phyloP scores from a whole-genome alignment of 2,113 vertebrate species.

The Lagopus leucura region DNA sequence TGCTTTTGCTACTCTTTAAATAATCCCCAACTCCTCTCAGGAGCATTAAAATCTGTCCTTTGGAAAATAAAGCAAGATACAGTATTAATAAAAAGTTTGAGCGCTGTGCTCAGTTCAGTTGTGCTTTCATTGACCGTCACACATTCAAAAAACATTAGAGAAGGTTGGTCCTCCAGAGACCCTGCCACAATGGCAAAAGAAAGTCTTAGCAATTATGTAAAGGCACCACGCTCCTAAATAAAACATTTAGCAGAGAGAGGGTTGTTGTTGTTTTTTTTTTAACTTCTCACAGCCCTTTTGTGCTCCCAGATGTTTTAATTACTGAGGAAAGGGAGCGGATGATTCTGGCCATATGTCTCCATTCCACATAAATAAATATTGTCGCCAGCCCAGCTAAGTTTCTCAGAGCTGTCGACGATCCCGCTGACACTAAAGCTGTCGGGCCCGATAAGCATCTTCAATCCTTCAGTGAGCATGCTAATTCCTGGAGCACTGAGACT shows the following conservation, averaged over 20 bases:
- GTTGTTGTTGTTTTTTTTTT: background rate
- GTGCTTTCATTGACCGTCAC: conserved; percentile 21
- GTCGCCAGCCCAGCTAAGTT: conserved; percentile 77
- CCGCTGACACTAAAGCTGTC: conserved; percentile 89
- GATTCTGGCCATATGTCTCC: conserved; percentile 95
- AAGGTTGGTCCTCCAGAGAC: conserved; percentile 37
- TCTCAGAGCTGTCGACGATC: conserved; percentile 75
- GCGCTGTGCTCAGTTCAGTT: background rate
- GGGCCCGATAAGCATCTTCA: conserved; percentile 91
- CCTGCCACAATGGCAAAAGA: background rate
- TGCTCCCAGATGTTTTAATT: conserved; percentile 97
- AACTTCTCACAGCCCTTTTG: conserved; percentile 68
- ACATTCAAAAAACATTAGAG: conserved; percentile 56
- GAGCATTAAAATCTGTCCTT: conserved; percentile 8
- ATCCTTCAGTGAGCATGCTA: conserved; percentile 91
- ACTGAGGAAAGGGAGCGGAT: conserved; percentile 91
- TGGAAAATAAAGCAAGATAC: conserved; percentile 41
- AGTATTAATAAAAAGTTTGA: conserved; percentile 32
- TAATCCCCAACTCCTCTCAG: conserved; percentile 19
- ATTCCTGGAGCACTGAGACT: conserved; percentile 87
- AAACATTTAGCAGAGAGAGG: conserved; percentile 55
- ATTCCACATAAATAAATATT: conserved; percentile 83
- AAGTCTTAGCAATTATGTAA: conserved; percentile 43
- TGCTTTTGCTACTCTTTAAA: conserved; percentile 48
- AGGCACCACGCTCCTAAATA: conserved; percentile 50